These are phyloP conservation scores for Drosophila guanche DNA, from an alignment of 1,140 invertebrate species.

Conservation along the genomic window DNA sequence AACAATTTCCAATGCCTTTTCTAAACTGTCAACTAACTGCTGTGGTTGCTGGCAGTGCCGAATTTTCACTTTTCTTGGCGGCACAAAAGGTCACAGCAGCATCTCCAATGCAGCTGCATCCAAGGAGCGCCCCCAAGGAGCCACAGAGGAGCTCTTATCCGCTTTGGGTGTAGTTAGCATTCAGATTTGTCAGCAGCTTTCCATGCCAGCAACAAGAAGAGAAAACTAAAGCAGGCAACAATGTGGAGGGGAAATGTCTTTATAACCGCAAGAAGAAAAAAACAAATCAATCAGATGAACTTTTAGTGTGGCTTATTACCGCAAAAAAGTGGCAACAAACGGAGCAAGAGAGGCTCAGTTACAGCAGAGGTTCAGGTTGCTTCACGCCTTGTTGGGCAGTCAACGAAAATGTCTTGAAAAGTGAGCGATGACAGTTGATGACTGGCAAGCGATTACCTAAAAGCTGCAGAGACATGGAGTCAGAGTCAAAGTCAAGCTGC, in stretches of 20 bases:
- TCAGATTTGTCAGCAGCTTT: slow-evolving; percentile 66
- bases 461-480: slow-evolving; percentile 39
- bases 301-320: slow-evolving; percentile 23
- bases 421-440: slow-evolving; percentile 29
- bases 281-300: slow-evolving; percentile 29
- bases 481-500: slow-evolving; percentile 24
- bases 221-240: slow-evolving; percentile 14
- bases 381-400: slow-evolving; percentile 78
- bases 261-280: slow-evolving; percentile 21
- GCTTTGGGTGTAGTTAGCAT: slow-evolving; percentile 57
- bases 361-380: slow-evolving; percentile 45
- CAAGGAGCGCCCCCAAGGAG: slow-evolving; percentile 38
- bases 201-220: slow-evolving; percentile 23
- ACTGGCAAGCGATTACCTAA: slow-evolving; percentile 60
- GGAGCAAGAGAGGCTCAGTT: slow-evolving; percentile 32
- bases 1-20: slow-evolving; percentile 58
- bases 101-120: slow-evolving; percentile 32
- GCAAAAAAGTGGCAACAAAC: slow-evolving; percentile 39
- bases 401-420: slow-evolving; percentile 32
- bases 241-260: slow-evolving; percentile 28
- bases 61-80: slow-evolving; percentile 76
- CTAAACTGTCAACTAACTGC: slow-evolving; percentile 78
- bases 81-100: slow-evolving; percentile 63
- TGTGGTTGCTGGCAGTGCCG: slow-evolving; percentile 27
- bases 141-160: neutral